Evolutionary conservation across 1,140 invertebrate genomes (phyloP).

Genomic region (Eurosta solidaginis): DNA sequence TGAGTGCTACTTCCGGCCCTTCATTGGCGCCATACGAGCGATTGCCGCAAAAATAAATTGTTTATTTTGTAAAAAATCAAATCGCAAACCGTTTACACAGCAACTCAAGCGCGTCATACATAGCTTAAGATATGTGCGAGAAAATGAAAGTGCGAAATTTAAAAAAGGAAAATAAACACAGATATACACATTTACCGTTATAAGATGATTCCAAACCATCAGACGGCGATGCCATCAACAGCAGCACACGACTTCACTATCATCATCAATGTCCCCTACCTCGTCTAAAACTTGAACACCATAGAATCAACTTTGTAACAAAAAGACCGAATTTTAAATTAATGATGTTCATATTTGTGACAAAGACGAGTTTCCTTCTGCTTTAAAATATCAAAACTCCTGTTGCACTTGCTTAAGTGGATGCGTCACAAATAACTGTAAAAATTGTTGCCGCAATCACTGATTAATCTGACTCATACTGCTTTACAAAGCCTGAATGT

Average conservation of each 20-base stretch:
- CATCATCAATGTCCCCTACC: neutral
- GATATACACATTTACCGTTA: neutral
- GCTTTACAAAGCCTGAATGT: too few relatives aligned
- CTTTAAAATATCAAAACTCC: too few relatives aligned
- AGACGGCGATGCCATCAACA: neutral
- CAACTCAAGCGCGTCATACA: neutral
- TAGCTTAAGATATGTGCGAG: neutral
- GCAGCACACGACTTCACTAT: too few relatives aligned
- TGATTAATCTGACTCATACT: neutral
- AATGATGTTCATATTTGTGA: conserved; percentile 28
- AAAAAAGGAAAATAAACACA: neutral
- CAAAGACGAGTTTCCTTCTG: neutral
- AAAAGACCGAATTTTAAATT: conserved; percentile 27
- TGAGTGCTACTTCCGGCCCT: conserved; percentile 6
- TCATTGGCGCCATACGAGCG: conserved; percentile 2
- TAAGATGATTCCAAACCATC: neutral
- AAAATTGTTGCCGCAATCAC: neutral
- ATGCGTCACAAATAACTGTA: neutral
- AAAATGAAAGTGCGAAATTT: neutral
- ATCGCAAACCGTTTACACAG: neutral
- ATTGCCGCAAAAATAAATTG: conserved; percentile 28
- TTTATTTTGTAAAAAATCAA: conserved; percentile 29
- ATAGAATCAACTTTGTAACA: neutral
- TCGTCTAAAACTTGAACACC: neutral
- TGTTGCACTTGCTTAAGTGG: neutral